A percentile compares a stretch with the other conserved stretches of the same genome.
Conservation (phyloP, 1,140 invertebrate species). For the Drepana arcuata region DNA sequence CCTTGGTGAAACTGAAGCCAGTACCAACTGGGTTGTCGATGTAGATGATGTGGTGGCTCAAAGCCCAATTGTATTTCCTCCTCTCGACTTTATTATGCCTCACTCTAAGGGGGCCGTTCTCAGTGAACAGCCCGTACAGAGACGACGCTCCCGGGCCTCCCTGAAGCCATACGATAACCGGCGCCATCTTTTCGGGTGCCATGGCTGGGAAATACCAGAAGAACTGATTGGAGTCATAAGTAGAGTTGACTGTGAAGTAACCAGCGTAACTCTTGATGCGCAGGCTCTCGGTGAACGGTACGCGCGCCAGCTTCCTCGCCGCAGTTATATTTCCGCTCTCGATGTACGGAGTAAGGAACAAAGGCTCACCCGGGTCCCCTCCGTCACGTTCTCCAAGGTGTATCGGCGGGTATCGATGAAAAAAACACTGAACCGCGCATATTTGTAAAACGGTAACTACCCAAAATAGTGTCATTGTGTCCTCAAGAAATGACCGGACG, state of each 20-base stretch:
- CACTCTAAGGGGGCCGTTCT: slow-evolving; percentile 82
- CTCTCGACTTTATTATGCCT: slow-evolving; percentile 51
- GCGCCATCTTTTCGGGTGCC: slow-evolving; percentile 68
- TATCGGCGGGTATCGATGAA: slow-evolving; percentile 50
- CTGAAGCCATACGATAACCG: slow-evolving; percentile 83
- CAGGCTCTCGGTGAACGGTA: slow-evolving; percentile 51
- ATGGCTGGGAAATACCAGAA: slow-evolving; percentile 85
- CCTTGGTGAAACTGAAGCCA: slow-evolving; percentile 82
- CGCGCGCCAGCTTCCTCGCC: slow-evolving; percentile 41
- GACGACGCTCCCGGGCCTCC: slow-evolving; percentile 87
- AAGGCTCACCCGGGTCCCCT: slow-evolving; percentile 74
- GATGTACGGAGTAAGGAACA: slow-evolving; percentile 78
- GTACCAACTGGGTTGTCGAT: slow-evolving; percentile 92
- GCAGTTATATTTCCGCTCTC: slow-evolving; percentile 71
- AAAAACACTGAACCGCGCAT: slow-evolving; percentile 28
- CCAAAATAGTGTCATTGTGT: no score
- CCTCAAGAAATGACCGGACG: no score
- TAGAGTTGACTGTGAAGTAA: slow-evolving; percentile 80
- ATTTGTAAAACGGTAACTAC: slow-evolving; percentile 29
- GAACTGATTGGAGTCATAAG: slow-evolving; percentile 79
- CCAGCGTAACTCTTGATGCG: slow-evolving; percentile 75
- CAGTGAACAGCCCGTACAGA: slow-evolving; percentile 85
- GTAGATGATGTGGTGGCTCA: slow-evolving; percentile 83
- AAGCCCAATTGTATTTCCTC: slow-evolving; percentile 83
- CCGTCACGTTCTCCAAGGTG: slow-evolving; percentile 55